Evolutionary conservation across 2,888 invertebrate species (phyloP).

Genomic region (Morinoia aosen): DNA sequence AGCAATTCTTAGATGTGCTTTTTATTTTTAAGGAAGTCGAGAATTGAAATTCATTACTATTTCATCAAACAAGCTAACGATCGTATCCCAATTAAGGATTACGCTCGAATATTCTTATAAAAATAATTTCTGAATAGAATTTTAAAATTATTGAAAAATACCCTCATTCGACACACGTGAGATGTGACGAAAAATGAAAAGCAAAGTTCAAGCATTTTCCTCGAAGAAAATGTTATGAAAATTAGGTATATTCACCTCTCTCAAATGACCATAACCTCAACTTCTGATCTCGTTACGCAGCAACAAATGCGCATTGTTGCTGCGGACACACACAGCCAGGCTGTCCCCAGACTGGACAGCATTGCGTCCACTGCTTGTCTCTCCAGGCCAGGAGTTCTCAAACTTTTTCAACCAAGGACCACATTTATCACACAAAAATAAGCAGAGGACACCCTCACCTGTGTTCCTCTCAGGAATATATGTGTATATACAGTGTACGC

Average conservation of each 20-base stretch:
- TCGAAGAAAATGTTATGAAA: background rate
- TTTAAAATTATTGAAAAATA: too few relatives aligned
- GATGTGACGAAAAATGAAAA: background rate
- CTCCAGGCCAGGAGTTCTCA: background rate
- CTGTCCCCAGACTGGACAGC: background rate
- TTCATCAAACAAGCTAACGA: background rate
- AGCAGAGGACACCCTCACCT: too few relatives aligned
- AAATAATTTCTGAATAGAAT: background rate
- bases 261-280: background rate
- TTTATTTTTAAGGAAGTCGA: background rate
- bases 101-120: background rate
- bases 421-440: too few relatives aligned
- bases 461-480: too few relatives aligned
- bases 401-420: too few relatives aligned
- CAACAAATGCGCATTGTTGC: background rate
- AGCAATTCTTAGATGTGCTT: background rate
- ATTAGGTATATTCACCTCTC: background rate
- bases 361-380: background rate
- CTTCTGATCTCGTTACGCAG: background rate
- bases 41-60: background rate
- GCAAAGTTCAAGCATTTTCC: background rate
- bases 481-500: too few relatives aligned
- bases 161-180: background rate
- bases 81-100: background rate
- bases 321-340: background rate